phyloP scores from a whole-genome alignment of 2,888 invertebrate species.

The Brachypalpus laphriformis region DNA sequence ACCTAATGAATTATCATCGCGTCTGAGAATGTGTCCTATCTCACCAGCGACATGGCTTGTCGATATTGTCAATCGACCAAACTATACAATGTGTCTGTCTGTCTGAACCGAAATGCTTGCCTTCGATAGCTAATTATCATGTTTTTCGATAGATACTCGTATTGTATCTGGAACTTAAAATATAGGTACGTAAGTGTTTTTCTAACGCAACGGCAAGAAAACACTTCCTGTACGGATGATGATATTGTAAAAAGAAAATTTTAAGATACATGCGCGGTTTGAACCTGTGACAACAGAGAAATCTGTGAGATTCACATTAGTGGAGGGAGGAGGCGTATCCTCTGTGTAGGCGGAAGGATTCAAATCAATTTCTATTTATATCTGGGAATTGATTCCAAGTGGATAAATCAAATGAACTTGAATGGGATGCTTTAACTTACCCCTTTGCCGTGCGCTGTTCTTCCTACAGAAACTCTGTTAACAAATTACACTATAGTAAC shows the following conservation, averaged over 20 bases:
- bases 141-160: background rate
- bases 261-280: slow-evolving; percentile 49
- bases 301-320: slow-evolving; percentile 42
- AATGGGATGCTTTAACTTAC: background rate
- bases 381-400: background rate
- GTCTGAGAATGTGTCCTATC: background rate
- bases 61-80: slow-evolving; percentile 19
- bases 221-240: background rate
- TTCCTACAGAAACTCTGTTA: background rate
- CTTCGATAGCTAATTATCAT: background rate
- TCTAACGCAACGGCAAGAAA: background rate
- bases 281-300: slow-evolving; percentile 54
- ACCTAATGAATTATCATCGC: background rate
- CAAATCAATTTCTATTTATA: slow-evolving; percentile 11
- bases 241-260: background rate
- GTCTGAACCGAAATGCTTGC: background rate
- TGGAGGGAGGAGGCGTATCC: background rate
- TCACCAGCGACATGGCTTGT: background rate
- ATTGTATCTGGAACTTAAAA: background rate
- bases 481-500: slow-evolving; percentile 1
- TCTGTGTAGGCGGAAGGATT: slow-evolving; percentile 29
- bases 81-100: background rate
- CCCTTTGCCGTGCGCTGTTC: background rate
- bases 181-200: background rate
- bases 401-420: background rate